Evolutionary conservation across 2,797 vertebrate species (phyloP), one percentile per base, ranked within the genome.

Genomic region (Sebastes cheni): DNA sequence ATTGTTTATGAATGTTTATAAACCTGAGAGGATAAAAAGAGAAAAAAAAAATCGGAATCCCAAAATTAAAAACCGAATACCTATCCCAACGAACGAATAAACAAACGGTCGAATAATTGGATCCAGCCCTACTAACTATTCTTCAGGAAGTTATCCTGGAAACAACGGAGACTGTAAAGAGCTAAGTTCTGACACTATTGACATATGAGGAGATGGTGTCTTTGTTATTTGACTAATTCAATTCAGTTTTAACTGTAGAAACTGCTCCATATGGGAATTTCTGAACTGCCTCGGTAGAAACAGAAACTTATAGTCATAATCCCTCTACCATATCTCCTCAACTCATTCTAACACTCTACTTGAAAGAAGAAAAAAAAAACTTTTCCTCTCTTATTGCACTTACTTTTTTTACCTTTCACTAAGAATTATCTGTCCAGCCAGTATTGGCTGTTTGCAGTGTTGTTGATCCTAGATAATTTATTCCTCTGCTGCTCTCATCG

Each of bases 381-480:
- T 20, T 71, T 20, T 10, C n/a, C 11, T 16, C 25, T 64, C 42
- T 34, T 34, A 8, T 58, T 42, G 39, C 39, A 42, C 3, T 42
- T 42, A 16, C 2, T 42, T 29, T 36, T 36, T 50, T 42, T 23
- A 30, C 30, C 6, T 67, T 75, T 69, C 20, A n/a, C 7, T 9
- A 6, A 72, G 36, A 75, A 42, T n/a, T 2, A 32, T 64, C 59
- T 58, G 22, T 46, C 4, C 7, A 12, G 23, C 25, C 16, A 30
- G 72, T 55, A 4, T 22, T 64, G 72, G 52, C 27, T 79, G 22
- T 82, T 64, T 81, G 8, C 50, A n/a, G 2, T 27, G 56, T 58
- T 72, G 64, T 73, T 69, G 58, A 76, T 76, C 42, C 27, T 14
- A 50, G 68, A 66, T 88, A n/a, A 83, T 80, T 34, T 82, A 81